Evolutionary conservation across 2,113 vertebrate genomes (phyloP), one percentile per base, ranked within the genome.

Genomic region (Electrona antarctica): DNA sequence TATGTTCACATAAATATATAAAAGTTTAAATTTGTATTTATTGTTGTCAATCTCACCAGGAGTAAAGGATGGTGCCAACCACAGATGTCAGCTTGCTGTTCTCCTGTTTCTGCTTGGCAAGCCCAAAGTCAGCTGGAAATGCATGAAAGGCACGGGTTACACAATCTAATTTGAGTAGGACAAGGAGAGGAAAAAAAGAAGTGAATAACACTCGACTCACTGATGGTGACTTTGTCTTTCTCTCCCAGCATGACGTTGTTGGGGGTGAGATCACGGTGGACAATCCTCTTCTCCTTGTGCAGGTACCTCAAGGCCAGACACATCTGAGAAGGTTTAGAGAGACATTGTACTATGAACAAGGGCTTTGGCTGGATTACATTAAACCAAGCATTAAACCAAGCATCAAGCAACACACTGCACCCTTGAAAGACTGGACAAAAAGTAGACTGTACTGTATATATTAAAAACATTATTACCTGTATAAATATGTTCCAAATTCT

Each of bases 21-120:
- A 41, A 41, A 41, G 33, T 41, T 41, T 21, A 2, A 21, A 21
- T 21, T 21, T 21, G n/a, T n/a, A n/a, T 21, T 21, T 21, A 21
- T 21, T 21, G 1, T 4, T 41, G 0, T 4, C 4, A 28, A 29
- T 61, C 94, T 95, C 91, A 98, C 94, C 95, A 96, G 12, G 92
- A 97, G 80, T 96, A 96, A 1, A 97, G 89, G 80, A 98, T 97
- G n/a, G 95, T 95, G 84, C 96, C 95, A 29, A 98, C 95, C 71
- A 96, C 91, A 1, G 94, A 97, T 0, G 88, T 95, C 50, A 97
- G 91, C 82, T 95, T 96, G 88, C 94, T 93, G 86, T 92, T 96
- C 85, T 96, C 96, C 85, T 96, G 93, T 64, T 98, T 97, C 89
- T 96, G 94, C 79, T 98, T 97, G 29, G 96, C 95, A 6, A 98